Conservation (phyloP, 2,113 vertebrate genomes). For the Rynchops niger region DNA sequence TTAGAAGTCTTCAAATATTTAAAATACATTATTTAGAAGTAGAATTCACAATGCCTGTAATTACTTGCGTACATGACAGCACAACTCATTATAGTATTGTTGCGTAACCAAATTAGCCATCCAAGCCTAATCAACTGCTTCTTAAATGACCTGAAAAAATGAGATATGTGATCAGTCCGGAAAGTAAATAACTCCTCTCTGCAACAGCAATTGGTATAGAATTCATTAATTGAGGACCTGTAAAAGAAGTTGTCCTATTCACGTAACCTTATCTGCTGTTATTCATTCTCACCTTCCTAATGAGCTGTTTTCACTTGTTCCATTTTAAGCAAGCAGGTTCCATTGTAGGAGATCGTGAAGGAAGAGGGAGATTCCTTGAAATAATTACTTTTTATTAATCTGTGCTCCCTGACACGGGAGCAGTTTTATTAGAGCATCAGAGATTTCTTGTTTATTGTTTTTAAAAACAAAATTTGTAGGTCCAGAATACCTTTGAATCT, state of each 20-base stretch:
- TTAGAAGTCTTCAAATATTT: neutral
- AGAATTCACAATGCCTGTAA: neutral
- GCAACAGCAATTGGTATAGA: neutral
- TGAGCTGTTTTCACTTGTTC: neutral
- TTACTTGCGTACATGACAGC: neutral
- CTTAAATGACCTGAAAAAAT: neutral
- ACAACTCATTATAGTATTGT: neutral
- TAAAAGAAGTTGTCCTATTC: neutral
- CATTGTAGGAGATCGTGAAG: neutral
- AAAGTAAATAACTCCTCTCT: neutral
- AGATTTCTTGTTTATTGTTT: neutral
- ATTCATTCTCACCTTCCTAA: neutral
- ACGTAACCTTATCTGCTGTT: neutral
- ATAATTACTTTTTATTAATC: neutral
- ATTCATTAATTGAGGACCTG: neutral
- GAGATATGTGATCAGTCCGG: neutral
- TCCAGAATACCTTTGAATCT: neutral
- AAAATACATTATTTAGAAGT: neutral
- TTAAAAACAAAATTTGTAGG: neutral
- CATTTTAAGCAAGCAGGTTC: neutral
- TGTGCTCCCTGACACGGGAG: neutral
- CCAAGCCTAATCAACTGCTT: neutral
- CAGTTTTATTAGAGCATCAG: neutral
- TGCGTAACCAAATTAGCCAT: neutral
- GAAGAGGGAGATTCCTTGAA: neutral